These are phyloP conservation scores for Phylloscopus trochilus DNA, from an alignment of 2,113 vertebrate species.

Conservation along the genomic window DNA sequence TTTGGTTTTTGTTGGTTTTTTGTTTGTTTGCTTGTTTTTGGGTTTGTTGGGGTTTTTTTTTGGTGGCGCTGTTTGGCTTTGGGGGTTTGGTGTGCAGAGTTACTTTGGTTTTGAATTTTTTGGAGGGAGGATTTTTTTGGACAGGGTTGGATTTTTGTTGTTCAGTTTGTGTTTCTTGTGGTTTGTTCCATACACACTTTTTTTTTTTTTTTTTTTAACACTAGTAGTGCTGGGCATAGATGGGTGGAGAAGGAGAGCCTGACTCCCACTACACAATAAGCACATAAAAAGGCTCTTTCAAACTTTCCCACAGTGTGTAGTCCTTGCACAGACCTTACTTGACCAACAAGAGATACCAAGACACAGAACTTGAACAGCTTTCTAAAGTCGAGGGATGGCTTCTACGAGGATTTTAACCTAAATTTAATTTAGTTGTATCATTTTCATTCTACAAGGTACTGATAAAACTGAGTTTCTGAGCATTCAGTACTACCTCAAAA, in stretches of 20 bases:
- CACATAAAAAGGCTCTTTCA: not conserved
- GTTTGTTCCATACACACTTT: not conserved
- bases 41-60: not conserved
- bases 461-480: not conserved
- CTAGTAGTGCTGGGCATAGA: not conserved
- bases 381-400: not conserved
- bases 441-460: not conserved
- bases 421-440: not conserved
- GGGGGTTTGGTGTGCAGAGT: not conserved
- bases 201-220: not conserved
- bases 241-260: not conserved
- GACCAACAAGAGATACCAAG: not conserved
- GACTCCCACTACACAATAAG: not conserved
- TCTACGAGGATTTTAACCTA: not conserved
- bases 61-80: not conserved
- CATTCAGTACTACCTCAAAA: not conserved
- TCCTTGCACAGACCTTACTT: not conserved
- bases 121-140: accelerated
- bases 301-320: not conserved
- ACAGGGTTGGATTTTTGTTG: not conserved
- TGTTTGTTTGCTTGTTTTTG: too few relatives aligned
- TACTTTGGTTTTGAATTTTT: not conserved
- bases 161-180: not conserved
- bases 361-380: not conserved
- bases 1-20: too few relatives aligned